These are phyloP conservation scores for Strix uralensis DNA, from an alignment of 2,113 vertebrate genomes.

Conservation along the genomic window DNA sequence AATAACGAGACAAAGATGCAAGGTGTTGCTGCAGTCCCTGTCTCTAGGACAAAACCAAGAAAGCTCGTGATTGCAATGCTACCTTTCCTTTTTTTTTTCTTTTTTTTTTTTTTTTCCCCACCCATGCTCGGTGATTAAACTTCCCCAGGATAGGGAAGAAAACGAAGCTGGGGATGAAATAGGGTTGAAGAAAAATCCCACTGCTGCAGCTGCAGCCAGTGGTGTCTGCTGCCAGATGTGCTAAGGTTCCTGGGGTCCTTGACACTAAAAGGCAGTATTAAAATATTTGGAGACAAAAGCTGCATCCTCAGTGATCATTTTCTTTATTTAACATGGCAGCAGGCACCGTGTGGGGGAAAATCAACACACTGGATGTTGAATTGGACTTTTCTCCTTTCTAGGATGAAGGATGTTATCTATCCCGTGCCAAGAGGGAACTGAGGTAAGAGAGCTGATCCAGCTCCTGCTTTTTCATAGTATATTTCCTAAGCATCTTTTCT, in stretches of 20 bases:
- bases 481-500: constrained; percentile 47
- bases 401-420: constrained; percentile 68
- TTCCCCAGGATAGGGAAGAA: constrained; percentile 71
- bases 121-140: constrained; percentile 67
- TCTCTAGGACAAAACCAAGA: constrained; percentile 52
- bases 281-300: constrained; percentile 79
- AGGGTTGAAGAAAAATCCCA: constrained; percentile 61
- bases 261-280: constrained; percentile 68
- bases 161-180: constrained; percentile 68
- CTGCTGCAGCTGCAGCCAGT: constrained; percentile 71
- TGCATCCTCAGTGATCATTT: constrained; percentile 74
- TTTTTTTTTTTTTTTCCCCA: not conserved
- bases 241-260: constrained; percentile 65
- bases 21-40: constrained; percentile 72
- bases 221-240: constrained; percentile 74
- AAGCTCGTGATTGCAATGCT: constrained; percentile 63
- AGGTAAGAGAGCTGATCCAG: constrained; percentile 76
- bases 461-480: constrained; percentile 46
- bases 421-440: constrained; percentile 63
- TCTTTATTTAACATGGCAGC: constrained; percentile 80
- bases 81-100: constrained; percentile 32
- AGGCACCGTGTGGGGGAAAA: constrained; percentile 61
- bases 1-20: constrained; percentile 74
- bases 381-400: constrained; percentile 74
- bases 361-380: constrained; percentile 67